phyloP scores from a whole-genome alignment of 2,113 vertebrate genomes.

The Microcebus griseorufus region DNA sequence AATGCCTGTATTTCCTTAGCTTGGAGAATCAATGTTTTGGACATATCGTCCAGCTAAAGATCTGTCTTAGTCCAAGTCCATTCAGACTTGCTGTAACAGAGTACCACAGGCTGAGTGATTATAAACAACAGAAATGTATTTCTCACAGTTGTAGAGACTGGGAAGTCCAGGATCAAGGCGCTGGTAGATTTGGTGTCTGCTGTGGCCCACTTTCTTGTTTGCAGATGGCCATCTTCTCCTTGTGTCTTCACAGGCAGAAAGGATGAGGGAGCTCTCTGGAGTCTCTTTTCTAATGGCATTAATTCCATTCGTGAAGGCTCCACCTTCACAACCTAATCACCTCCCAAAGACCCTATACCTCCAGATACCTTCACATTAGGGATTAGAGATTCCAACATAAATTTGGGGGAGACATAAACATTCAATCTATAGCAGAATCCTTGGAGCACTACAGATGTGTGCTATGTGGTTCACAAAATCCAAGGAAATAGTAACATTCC shows the following conservation, averaged over 20 bases:
- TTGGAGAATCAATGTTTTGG: not conserved
- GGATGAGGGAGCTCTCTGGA: not conserved
- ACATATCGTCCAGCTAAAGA: not conserved
- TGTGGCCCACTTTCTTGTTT: not conserved
- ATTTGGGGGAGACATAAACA: not conserved
- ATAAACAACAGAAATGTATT: not conserved
- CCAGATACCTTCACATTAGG: not conserved
- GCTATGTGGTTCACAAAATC: not conserved
- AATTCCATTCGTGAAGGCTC: not conserved
- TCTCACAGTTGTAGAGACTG: not conserved
- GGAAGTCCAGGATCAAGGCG: not conserved
- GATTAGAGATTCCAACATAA: not conserved
- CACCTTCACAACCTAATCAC: not conserved
- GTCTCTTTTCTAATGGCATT: not conserved
- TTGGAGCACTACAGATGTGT: not conserved
- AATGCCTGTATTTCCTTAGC: not conserved
- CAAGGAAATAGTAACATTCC: not conserved
- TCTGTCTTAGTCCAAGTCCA: no score
- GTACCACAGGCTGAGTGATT: not conserved
- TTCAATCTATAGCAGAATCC: not conserved
- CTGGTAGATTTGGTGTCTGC: not conserved
- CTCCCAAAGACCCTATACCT: not conserved
- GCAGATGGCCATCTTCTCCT: not conserved
- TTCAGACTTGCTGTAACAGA: not conserved
- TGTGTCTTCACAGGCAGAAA: not conserved